These are phyloP conservation scores for Scomber japonicus DNA, from an alignment of 2,113 vertebrate genomes.

Conservation along the genomic window DNA sequence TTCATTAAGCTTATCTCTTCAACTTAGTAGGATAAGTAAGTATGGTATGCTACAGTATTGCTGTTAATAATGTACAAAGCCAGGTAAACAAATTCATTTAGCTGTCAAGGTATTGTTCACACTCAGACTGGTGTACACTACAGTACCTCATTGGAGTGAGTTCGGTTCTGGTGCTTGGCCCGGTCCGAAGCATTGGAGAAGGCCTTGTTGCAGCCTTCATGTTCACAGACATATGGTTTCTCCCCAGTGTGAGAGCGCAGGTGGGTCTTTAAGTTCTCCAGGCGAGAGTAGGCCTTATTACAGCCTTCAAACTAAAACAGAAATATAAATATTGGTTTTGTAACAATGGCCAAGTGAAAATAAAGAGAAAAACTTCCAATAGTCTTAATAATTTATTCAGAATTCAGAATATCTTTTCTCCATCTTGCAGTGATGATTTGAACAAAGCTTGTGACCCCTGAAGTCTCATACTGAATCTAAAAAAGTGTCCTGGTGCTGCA, in stretches of 20 bases:
- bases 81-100: neutral
- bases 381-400: neutral
- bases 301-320: conserved; percentile 94
- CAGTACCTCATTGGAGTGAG: conserved; percentile 96
- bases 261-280: conserved; percentile 98
- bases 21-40: neutral
- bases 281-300: conserved; percentile 97
- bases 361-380: neutral
- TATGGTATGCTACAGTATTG: neutral
- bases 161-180: conserved; percentile 97
- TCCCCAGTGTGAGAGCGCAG: conserved; percentile 96
- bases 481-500: too few species aligned
- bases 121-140: conserved; percentile 40
- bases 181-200: conserved; percentile 98
- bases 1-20: neutral
- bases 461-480: neutral
- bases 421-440: too few species aligned
- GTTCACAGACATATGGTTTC: conserved; percentile 97
- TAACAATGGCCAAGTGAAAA: neutral
- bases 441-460: too few species aligned
- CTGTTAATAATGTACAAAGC: neutral
- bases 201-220: conserved; percentile 97
- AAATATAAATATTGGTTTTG: conserved; percentile 5
- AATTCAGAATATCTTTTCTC: neutral
- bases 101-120: neutral